Base-by-base conservation (phyloP, 2,888 invertebrate species). In the Pyrrhopygopsis socrates region DNA sequence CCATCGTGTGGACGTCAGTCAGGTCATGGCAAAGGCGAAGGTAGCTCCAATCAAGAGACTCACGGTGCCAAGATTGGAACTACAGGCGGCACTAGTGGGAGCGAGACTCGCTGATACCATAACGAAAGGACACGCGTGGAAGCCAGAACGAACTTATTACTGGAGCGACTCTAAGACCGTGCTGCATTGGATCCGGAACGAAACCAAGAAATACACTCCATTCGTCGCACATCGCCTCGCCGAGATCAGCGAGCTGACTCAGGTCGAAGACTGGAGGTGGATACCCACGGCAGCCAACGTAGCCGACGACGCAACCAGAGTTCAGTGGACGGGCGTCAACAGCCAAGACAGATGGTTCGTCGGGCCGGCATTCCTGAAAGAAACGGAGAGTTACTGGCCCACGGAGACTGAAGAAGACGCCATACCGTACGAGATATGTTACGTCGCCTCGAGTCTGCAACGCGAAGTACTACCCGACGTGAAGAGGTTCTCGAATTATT, bases 191-290 rank as follows among this genome's bases (percentile, higher is more conserved):
- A 78, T 92, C 0, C 45, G 81, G n/a, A 76, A 79, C 20, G 85
- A 87, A 11, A 60, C 74, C 0, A 27, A 81, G 4, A 27, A 38
- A 1, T 84, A 83, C 30, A 84, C 68, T 9, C 79, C 85, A 1
- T 89, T 83, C 76, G 87, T 91, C 8, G 80, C 87, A 0, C 86
- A 91, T 20, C 67, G 91, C 22, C 63, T 89, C 13, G 87, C 76
- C 1, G 85, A 88, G 27, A 87, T 88, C 6, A 77, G 68, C n/a
- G 83, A 86, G 30, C 3, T 45, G 45, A 58, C 58, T 2, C 30
- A 58, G 2, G 22, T 20, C 9, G 22, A 22, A 18, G 60, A 75
- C 22, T 75, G 75, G 63, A 13, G 60, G 4, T 75, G 75, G 75
- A 34, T 75, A 8, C 75, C 75, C 18, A 75, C 58, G 18, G 2